Evolutionary conservation across 2,113 vertebrate species (phyloP), one percentile per base, ranked within the genome.

Genomic region (Phalacrocorax pelagicus): DNA sequence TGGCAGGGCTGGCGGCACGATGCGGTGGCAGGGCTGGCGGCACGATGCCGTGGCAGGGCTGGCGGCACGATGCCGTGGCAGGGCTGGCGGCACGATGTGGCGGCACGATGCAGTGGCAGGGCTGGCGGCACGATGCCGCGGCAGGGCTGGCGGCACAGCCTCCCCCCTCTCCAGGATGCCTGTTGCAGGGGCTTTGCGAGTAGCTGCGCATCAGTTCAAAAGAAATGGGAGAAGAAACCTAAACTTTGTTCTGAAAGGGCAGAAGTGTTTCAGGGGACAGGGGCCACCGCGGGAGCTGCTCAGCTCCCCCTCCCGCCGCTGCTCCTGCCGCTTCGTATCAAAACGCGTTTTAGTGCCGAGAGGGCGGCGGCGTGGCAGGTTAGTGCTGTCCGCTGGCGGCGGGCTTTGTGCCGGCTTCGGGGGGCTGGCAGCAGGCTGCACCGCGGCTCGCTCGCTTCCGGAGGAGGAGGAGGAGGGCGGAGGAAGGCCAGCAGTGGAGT

Each of bases 391-490:
- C 42, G 20, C 51, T 24, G 3, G 34, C 51, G 9, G 29, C 27
- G 36, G 17, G 36, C 16, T n/a, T 34, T 26, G 5, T 26, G 27
- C 49, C 1, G 13, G 32, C 51, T 24, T 23, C 3, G 13, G 8
- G 42, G 42, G 44, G 54, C 62, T 81, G 63, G 6, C 30, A 26
- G n/a, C 54, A 21, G 54, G 16, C 44, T 34, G 54, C 3, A 10
- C 65, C 2, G 1, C 0, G 9, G 66, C 36, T n/a, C 2, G 2
- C 7, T 17, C 21, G 44, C 22, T 2, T 9, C 6, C 22, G 1
- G 66, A 54, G 34, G 46, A 59, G 38, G 63, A 38, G 52, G 59
- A 73, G 46, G 54, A 46, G 29, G n/a, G 52, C 12, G 46, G 79
- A 38, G 36, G 34, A 32, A 73, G 74, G 12, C 44, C 51, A 27